Conservation (phyloP, 2,888 invertebrate species). For the Spisula subtruncata region DNA sequence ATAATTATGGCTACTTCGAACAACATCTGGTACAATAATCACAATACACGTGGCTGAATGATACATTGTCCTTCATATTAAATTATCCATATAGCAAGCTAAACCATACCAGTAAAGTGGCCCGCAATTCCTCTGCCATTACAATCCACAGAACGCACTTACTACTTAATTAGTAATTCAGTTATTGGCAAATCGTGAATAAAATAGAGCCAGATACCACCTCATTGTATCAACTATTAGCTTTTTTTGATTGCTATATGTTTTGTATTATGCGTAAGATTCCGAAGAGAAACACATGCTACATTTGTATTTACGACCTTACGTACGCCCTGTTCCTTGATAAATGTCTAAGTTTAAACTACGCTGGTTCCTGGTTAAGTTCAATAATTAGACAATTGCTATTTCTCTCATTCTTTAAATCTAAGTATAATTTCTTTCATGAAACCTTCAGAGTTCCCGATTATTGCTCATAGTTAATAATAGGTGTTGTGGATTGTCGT, state of each 20-base stretch:
- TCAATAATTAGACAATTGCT: neutral
- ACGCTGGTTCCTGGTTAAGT: neutral
- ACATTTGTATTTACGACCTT: neutral
- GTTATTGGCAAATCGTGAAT: neutral
- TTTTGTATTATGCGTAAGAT: neutral
- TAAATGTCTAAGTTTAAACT: neutral
- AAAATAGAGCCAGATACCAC: neutral
- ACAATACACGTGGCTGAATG: too few relatives aligned
- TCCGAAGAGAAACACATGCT: neutral
- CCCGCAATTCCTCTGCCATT: too few relatives aligned
- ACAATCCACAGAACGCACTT: too few relatives aligned
- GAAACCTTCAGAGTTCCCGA: too few relatives aligned
- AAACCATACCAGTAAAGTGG: too few relatives aligned
- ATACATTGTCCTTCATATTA: too few relatives aligned
- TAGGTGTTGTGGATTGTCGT: too few relatives aligned
- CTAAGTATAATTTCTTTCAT: too few relatives aligned
- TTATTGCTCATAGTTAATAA: too few relatives aligned
- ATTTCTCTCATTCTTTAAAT: neutral
- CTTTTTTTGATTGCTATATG: neutral
- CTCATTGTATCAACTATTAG: neutral
- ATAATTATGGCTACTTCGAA: too few relatives aligned
- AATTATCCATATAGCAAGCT: too few relatives aligned
- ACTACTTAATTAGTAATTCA: neutral
- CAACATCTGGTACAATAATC: too few relatives aligned
- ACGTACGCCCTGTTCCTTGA: neutral